Evolutionary conservation across 1,140 invertebrate genomes (phyloP).

Genomic region (Polypedilum vanderplanki): DNA sequence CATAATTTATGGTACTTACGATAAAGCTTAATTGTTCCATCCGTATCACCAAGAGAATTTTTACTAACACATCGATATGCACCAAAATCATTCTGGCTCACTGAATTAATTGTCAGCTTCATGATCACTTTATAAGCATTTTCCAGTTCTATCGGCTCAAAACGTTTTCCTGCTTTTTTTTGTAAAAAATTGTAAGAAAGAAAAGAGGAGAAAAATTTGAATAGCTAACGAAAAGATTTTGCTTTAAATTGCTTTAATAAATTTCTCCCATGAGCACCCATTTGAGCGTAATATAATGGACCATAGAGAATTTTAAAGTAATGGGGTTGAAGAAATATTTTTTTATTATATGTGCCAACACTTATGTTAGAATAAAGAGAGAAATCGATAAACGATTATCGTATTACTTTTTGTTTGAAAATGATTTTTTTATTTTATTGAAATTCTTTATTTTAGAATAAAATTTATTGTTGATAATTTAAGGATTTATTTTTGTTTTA

Average conservation of each 20-base stretch:
- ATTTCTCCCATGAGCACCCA: conserved; percentile 7
- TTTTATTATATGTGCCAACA: not conserved
- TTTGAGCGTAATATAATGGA: not conserved
- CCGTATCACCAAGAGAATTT: conserved; percentile 73
- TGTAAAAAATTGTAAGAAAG: not conserved
- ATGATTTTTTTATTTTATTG: too few relatives aligned
- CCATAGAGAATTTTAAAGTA: not conserved
- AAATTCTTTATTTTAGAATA: too few relatives aligned
- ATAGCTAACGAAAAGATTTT: not conserved
- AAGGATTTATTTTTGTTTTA: too few relatives aligned
- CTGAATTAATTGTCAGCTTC: conserved; percentile 59
- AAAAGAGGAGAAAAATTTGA: not conserved
- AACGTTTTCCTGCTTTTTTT: conserved; percentile 53
- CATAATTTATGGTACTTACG: conserved; percentile 46
- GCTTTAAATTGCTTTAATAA: conserved; percentile 7
- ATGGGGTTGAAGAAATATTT: not conserved
- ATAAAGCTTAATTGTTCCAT: conserved; percentile 73
- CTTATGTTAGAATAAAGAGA: too few relatives aligned
- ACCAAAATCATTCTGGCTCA: conserved; percentile 58
- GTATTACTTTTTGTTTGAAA: too few relatives aligned
- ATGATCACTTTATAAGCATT: conserved; percentile 67
- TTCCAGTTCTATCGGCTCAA: conserved; percentile 56
- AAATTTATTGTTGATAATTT: too few relatives aligned
- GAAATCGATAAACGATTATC: too few relatives aligned
- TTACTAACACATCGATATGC: conserved; percentile 75